Evolutionary conservation across 2,888 invertebrate genomes (phyloP).

Genomic region (Pachycephus smyrnensis): DNA sequence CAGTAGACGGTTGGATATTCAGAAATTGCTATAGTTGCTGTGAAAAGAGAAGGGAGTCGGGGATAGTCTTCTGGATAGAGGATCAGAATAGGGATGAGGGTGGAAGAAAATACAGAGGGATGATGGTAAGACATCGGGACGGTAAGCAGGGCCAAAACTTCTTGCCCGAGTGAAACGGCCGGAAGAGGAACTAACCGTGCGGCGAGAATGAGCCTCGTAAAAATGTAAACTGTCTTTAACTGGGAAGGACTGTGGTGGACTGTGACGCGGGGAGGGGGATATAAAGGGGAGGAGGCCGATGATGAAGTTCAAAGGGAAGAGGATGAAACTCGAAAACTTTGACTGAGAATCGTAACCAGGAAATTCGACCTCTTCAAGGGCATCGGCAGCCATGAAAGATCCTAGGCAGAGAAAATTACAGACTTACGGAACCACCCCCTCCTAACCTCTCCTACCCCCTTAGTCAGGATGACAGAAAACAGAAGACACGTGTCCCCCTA

Average conservation of each 20-base stretch:
- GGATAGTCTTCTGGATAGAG: background rate
- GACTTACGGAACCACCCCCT: background rate
- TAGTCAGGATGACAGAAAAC: background rate
- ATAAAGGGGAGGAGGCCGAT: background rate
- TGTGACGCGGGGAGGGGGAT: background rate
- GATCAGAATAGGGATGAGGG: background rate
- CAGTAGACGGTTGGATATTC: background rate
- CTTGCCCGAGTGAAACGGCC: slow-evolving; percentile 18
- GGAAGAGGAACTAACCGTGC: slow-evolving; percentile 21
- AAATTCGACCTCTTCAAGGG: background rate
- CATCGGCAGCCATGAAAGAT: background rate
- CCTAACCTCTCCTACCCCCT: background rate
- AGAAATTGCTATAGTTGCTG: background rate
- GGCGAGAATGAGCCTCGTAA: slow-evolving; percentile 23
- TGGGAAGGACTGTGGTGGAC: background rate
- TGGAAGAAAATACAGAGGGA: no score
- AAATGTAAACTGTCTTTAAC: slow-evolving; percentile 20
- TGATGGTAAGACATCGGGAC: background rate
- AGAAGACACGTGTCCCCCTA: background rate
- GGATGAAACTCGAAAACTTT: background rate
- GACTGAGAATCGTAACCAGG: background rate
- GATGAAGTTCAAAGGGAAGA: background rate
- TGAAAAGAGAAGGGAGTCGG: background rate
- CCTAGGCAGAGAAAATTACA: background rate
- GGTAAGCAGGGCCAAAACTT: slow-evolving; percentile 13